Conservation (phyloP, 2,113 vertebrate species). For the Typhlomys cinereus region DNA sequence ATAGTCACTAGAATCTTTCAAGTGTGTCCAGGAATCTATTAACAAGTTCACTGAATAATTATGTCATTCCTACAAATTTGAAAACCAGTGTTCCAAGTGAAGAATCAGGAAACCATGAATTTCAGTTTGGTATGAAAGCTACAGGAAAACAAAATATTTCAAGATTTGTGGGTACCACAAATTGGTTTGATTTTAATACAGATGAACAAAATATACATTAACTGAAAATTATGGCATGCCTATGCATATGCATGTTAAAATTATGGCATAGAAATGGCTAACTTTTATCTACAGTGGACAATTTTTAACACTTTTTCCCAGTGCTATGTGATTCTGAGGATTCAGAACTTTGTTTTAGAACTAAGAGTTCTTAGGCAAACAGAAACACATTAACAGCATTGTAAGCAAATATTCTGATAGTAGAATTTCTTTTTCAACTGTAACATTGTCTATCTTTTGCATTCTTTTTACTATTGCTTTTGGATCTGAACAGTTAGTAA, state of each 20-base stretch:
- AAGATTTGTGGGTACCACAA: not conserved
- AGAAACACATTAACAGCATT: not conserved
- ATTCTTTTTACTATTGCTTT: not conserved
- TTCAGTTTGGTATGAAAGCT: not conserved
- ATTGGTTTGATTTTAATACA: not conserved
- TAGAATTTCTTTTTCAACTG: rapidly evolving
- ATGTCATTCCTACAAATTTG: not conserved
- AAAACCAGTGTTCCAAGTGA: not conserved
- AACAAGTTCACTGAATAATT: not conserved
- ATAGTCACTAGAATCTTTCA: not conserved
- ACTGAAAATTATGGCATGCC: not conserved
- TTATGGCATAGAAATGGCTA: not conserved
- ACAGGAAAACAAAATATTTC: not conserved
- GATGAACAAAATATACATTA: not conserved
- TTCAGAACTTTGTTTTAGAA: not conserved
- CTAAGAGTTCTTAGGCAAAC: not conserved
- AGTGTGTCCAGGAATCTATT: not conserved
- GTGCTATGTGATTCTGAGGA: not conserved
- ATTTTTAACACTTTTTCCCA: rapidly evolving
- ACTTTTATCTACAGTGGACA: not conserved
- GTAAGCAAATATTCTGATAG: not conserved
- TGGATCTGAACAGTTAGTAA: not conserved
- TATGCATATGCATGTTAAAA: no score
- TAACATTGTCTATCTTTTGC: not conserved
- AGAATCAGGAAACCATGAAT: not conserved